These are phyloP conservation scores for Hemitrygon akajei DNA, from an alignment of 2,797 vertebrate genomes.

Conservation along the genomic window DNA sequence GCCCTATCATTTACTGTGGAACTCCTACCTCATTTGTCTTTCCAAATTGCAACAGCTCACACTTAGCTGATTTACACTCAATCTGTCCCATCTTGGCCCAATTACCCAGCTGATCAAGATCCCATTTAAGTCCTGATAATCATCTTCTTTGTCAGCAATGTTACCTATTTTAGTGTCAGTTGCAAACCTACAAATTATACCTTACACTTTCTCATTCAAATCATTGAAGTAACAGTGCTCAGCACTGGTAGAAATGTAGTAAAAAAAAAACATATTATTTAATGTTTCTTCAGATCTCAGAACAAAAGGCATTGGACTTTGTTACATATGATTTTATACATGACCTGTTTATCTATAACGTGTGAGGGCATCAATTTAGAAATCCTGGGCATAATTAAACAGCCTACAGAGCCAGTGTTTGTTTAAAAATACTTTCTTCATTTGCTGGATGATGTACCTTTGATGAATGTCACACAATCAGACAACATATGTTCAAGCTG, in stretches of 20 bases:
- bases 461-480: neutral
- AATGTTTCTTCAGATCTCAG: neutral
- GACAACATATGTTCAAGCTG: neutral
- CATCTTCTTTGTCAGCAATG: too few relatives aligned
- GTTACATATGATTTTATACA: neutral
- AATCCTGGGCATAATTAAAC: neutral
- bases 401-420: neutral
- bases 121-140: too few relatives aligned
- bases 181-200: too few relatives aligned
- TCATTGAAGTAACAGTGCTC: too few relatives aligned
- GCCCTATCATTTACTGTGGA: too few relatives aligned
- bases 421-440: neutral
- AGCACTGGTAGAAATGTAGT: neutral
- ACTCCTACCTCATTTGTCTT: too few relatives aligned
- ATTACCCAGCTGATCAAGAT: too few relatives aligned
- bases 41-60: too few relatives aligned
- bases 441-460: neutral
- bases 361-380: neutral
- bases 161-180: too few relatives aligned
- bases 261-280: neutral
- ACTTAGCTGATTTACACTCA: too few relatives aligned
- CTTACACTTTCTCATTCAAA: too few relatives aligned
- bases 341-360: neutral
- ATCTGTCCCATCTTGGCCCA: too few relatives aligned
- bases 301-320: neutral